Percentiles rank a stretch among this genome's conserved stretches.
Evolutionary conservation across 2,113 vertebrate genomes (phyloP).

Genomic region (Pleuronectes platessa): DNA sequence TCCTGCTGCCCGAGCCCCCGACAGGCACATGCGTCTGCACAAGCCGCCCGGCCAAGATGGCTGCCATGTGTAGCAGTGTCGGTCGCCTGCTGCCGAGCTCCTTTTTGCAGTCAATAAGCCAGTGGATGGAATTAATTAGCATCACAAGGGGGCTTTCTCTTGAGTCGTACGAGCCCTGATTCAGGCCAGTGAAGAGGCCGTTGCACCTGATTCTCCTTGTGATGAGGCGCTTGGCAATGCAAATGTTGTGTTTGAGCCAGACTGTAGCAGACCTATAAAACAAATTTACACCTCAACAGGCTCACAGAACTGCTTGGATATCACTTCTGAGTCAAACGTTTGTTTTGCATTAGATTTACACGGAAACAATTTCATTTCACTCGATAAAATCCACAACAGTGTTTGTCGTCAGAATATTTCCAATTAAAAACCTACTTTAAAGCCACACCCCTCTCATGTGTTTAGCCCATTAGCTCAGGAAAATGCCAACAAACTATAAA

Average conservation of each 20-base stretch:
- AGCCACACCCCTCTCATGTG: too few relatives aligned
- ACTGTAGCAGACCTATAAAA: constrained; percentile 27
- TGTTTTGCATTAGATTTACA: constrained; percentile 4
- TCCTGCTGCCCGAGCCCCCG: constrained; percentile 25
- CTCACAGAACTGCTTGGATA: constrained; percentile 1
- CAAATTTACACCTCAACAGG: constrained; percentile 22
- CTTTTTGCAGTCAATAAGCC: constrained; percentile 76
- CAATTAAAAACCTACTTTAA: too few relatives aligned
- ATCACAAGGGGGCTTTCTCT: constrained; percentile 73
- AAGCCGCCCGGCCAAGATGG: constrained; percentile 62
- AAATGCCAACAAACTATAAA: not conserved
- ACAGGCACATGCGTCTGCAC: constrained; percentile 28
- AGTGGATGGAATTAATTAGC: constrained; percentile 75
- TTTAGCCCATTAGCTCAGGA: not conserved
- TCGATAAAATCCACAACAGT: not conserved
- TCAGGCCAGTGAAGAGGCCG: constrained; percentile 46
- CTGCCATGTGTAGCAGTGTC: constrained; percentile 65
- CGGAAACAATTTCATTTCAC: not conserved
- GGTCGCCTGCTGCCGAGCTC: constrained; percentile 64
- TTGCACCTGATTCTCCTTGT: constrained; percentile 61
- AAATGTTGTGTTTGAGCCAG: constrained; percentile 53
- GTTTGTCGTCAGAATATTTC: not conserved
- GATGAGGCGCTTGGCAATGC: constrained; percentile 62
- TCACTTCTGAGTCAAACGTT: not conserved
- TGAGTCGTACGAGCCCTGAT: constrained; percentile 38